Conservation (phyloP, 1,140 invertebrate genomes). For the Bombus consobrinus region DNA sequence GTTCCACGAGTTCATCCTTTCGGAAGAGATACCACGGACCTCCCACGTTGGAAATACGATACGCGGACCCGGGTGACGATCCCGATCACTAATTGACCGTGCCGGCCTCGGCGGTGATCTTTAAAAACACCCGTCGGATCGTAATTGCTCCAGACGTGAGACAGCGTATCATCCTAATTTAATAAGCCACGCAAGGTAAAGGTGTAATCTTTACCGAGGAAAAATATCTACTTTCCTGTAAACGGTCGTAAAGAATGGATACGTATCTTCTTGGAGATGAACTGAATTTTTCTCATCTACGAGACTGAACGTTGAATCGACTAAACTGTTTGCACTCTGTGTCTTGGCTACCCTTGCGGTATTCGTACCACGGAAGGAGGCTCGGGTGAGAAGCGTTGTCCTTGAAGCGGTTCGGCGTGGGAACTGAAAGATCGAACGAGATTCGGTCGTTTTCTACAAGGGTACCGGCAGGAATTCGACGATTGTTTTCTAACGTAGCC, state of each 20-base stretch:
- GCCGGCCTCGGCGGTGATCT: constrained; percentile 74
- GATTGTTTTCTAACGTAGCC: constrained; percentile 59
- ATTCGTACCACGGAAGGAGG: fast-evolving
- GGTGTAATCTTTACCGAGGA: constrained; percentile 27
- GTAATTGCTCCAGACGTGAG: constrained; percentile 73
- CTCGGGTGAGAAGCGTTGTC: too few species aligned
- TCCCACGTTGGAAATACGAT: constrained; percentile 80
- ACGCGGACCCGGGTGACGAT: constrained; percentile 75
- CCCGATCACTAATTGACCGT: constrained; percentile 80
- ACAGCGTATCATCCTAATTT: constrained; percentile 74
- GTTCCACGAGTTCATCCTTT: constrained; percentile 76
- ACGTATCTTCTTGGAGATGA: neutral
- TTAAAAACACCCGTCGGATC: constrained; percentile 71
- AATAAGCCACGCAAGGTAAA: constrained; percentile 61
- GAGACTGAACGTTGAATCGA: too few species aligned
- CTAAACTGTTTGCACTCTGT: too few species aligned
- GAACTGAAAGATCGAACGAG: neutral
- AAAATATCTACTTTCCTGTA: neutral
- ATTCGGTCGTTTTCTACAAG: neutral
- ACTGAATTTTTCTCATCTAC: too few species aligned
- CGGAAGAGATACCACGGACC: constrained; percentile 78
- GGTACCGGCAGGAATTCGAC: constrained; percentile 23
- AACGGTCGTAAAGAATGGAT: neutral
- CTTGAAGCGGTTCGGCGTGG: neutral
- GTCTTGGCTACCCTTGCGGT: too few species aligned